Base-by-base conservation (phyloP, 2,113 vertebrate species). In the Equus quagga region DNA sequence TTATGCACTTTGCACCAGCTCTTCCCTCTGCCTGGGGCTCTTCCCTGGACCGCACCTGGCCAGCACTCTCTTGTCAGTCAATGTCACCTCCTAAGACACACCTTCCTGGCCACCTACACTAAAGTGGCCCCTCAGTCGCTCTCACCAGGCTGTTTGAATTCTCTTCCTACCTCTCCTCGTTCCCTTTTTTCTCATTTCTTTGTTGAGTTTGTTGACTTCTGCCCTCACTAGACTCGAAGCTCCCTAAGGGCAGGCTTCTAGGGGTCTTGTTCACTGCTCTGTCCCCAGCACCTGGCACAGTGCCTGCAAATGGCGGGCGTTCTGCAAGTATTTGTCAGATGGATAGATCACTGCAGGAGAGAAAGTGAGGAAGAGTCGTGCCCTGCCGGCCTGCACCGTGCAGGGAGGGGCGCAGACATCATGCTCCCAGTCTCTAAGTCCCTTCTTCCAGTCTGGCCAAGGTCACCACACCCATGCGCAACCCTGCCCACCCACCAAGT, bases 311-410 rank as follows among this genome's bases (percentile, higher is more conserved):
- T 21, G 33, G n/a, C 31, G 5, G 12, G 2, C 5, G 21, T 10
- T 62, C 70, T 8, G 17, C 49, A 28, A 44, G 19, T 33, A 41
- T 14, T 49, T 56, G 21, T 33, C 44, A 12, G 69, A 17, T 18
- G 28, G 28, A 14, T 15, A 6, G 36, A 33, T 67, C 0, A 0
- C 7, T 36, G 65, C 13, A 56, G 51, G 89, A 83, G 19, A 69
- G 65, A 56, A 36, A 44, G 41, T 36, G 19, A 44, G 6, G 19
- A 51, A 13, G 24, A 54, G 11, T 8, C n/a, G 9, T 36, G 18
- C 21, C 10, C 13, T 18, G 44, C 69, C 9, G 6, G 8, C 14
- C 9, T 28, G 18, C 1, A 0, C 49, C 28, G 8, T 10, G 58
- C 9, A 11, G 4, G 24, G 28, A 81, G 51, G 44, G 69, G n/a